Conservation (phyloP, 1,140 invertebrate genomes). For the Scaptomyza graminum region DNA sequence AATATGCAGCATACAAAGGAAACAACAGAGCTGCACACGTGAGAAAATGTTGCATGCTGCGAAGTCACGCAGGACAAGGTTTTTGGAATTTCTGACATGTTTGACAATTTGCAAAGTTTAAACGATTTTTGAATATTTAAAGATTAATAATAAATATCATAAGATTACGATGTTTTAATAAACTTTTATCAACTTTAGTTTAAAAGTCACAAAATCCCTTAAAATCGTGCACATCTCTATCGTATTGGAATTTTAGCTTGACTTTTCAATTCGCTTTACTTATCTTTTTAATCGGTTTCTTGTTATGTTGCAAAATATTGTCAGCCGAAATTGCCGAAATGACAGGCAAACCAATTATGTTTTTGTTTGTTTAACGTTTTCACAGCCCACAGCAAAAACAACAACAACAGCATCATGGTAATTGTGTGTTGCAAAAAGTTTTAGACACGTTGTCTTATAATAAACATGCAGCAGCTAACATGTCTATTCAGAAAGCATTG, state of each 20-base stretch:
- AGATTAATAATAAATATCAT: no score
- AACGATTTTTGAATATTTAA: no score
- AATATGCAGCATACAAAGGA: no score
- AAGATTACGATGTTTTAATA: no score
- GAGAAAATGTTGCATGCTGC: background rate
- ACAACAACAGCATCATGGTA: no score
- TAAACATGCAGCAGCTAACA: constrained; percentile 36
- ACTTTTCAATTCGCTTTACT: constrained; percentile 39
- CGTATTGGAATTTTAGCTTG: constrained; percentile 57
- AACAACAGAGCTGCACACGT: background rate
- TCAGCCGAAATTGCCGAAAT: constrained; percentile 73
- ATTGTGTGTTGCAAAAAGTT: no score
- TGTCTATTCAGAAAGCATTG: constrained; percentile 18
- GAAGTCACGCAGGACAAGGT: no score
- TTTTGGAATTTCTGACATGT: no score
- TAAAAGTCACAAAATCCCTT: background rate
- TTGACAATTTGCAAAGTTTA: no score
- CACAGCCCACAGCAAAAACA: constrained; percentile 6
- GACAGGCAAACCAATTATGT: constrained; percentile 79
- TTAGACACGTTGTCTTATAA: constrained; percentile 25
- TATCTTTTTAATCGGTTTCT: constrained; percentile 1
- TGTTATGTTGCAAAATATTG: constrained; percentile 53
- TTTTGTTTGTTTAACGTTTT: constrained; percentile 73
- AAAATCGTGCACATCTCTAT: constrained; percentile 13
- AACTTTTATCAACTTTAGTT: no score